Base-by-base conservation (phyloP, 2,888 invertebrate genomes). In the Lasioglossum villosulum region DNA sequence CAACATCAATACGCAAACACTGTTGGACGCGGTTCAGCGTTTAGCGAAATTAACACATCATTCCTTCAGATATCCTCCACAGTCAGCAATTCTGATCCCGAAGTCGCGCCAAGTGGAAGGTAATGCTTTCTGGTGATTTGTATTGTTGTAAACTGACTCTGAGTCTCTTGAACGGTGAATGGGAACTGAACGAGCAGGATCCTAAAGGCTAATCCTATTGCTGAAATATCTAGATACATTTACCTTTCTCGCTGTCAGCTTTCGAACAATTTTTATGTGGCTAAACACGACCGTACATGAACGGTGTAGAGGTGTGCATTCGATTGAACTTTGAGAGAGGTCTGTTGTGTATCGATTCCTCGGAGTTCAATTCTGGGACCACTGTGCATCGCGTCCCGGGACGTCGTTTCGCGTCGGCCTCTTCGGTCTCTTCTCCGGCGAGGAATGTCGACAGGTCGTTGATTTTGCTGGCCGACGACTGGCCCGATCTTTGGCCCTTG, bases 391-490 rank as follows among this genome's bases (percentile, higher is more conserved):
- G 78, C 74, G 82, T 68, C 72, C 76, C 68, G 74, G 73, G 39
- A 52, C 74, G 73, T 63, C 63, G 30, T 30, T 16, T 14, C 59
- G 59, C 27, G 4, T 30, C 63, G 63, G 27, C 63, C 30, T 30
- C 6, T 30, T 30, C 27, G 27, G 63, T 30, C 63, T 63, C 30
- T 30, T 63, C 30, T 5, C 6, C 78, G 88, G 79, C 87, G 89
- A 37, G 92, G 92, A 93, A 93, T 92, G 91, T 91, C 90, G 92
- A 91, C 92, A 90, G 92, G 92, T 92, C 93, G 92, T 92, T 92
- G 94, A 92, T 93, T 92, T 92, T 90, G 84, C 83, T 63, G 63
- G 63, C 63, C 63, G 63, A 63, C 63, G 63, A 63, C 34, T 30
- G 72, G 85, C 8, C 19, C 88, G 92, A 93, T 93, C 92, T 93